Evolutionary conservation across 2,797 vertebrate species (phyloP).

Genomic region (Pantherophis vulpinus): DNA sequence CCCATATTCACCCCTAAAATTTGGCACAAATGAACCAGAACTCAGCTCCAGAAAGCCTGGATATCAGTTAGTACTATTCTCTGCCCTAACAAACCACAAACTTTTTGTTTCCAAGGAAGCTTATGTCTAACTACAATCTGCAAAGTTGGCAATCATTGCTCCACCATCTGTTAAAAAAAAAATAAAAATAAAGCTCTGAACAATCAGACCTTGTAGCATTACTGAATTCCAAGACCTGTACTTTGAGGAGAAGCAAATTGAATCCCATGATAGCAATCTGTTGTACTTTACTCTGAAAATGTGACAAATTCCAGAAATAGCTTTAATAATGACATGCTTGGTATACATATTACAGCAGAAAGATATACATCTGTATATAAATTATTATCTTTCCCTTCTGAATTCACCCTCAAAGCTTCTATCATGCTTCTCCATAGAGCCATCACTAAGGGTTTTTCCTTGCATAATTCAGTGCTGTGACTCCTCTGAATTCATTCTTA

Average conservation of each 20-base stretch:
- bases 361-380: not conserved
- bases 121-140: constrained; percentile 2
- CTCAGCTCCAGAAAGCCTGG: not conserved
- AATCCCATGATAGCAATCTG: not conserved
- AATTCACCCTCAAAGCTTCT: not conserved
- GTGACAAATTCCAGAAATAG: not conserved
- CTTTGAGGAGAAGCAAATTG: not conserved
- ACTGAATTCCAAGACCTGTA: not conserved
- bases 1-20: not conserved
- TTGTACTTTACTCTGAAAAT: not conserved
- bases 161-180: constrained; percentile 21
- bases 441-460: not conserved
- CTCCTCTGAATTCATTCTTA: not conserved
- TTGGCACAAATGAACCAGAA: not conserved
- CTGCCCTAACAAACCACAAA: no score
- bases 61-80: not conserved
- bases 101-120: constrained; percentile 17
- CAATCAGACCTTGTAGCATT: constrained; percentile 6
- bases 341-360: not conserved
- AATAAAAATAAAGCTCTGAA: constrained; percentile 1
- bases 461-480: not conserved
- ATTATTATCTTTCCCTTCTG: no score
- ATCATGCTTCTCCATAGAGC: not conserved
- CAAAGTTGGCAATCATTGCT: constrained; percentile 6
- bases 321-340: not conserved